Conservation (phyloP, 2,797 vertebrate genomes). For the Meda fulgida region DNA sequence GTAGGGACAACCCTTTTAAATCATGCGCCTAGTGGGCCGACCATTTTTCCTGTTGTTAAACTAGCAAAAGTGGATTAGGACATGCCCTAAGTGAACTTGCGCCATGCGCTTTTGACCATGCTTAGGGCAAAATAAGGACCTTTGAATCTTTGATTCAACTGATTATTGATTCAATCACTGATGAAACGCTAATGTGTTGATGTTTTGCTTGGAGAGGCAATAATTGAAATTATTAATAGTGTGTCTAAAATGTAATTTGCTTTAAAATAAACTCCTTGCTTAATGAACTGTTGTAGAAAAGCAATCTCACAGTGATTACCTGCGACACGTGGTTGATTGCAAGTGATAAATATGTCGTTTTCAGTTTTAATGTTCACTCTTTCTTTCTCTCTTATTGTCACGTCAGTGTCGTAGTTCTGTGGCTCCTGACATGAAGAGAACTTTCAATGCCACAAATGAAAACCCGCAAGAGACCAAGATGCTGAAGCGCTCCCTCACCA, state of each 20-base stretch:
- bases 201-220: not conserved
- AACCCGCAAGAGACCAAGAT: slow-evolving; percentile 65
- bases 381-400: not conserved
- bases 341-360: not conserved
- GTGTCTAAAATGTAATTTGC: not conserved
- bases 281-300: not conserved
- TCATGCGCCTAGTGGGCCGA: too few species aligned
- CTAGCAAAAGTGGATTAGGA: too few species aligned
- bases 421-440: slow-evolving; percentile 54
- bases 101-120: too few species aligned
- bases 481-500: slow-evolving; percentile 66
- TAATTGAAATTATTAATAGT: too few species aligned
- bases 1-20: too few species aligned
- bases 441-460: slow-evolving; percentile 56
- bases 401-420: slow-evolving; percentile 32
- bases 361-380: not conserved
- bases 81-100: too few species aligned
- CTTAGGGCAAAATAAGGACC: too few species aligned
- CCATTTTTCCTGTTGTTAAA: too few species aligned
- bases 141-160: not conserved
- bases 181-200: not conserved
- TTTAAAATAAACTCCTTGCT: not conserved
- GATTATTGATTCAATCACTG: not conserved
- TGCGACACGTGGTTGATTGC: not conserved
- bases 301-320: not conserved